Evolutionary conservation across 2,797 vertebrate species (phyloP).

Genomic region (Poliocrania exsul): DNA sequence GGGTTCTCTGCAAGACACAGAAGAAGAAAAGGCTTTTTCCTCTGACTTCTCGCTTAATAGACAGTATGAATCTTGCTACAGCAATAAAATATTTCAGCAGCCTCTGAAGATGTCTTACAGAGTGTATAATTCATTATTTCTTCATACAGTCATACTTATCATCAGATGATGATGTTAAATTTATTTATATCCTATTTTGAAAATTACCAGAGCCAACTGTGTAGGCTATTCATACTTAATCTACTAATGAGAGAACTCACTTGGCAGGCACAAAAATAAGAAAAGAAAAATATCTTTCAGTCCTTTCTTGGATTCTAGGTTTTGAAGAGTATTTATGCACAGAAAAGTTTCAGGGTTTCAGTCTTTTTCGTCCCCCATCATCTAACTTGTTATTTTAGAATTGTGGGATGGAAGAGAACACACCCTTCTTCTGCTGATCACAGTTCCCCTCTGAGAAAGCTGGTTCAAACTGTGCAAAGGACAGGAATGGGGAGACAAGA

Average conservation of each 20-base stretch:
- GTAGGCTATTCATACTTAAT: constrained; percentile 66
- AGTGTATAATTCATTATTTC: constrained; percentile 68
- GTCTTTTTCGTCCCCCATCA: neutral
- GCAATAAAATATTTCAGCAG: constrained; percentile 44
- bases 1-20: neutral
- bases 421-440: neutral
- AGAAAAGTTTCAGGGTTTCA: constrained; percentile 13
- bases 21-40: neutral
- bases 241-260: constrained; percentile 68
- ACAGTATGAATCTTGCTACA: constrained; percentile 20
- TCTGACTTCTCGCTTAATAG: neutral
- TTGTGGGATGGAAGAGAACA: neutral
- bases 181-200: constrained; percentile 75
- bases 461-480: neutral
- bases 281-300: constrained; percentile 52
- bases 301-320: constrained; percentile 43
- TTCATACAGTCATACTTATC: constrained; percentile 55
- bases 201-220: constrained; percentile 66
- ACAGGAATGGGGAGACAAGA: neutral
- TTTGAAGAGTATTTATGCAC: neutral
- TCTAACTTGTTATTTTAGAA: neutral
- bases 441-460: neutral
- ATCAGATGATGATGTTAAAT: constrained; percentile 75
- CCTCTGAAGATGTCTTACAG: constrained; percentile 36
- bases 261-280: constrained; percentile 59